Conservation (phyloP, 2,888 invertebrate species). For the Dendrolimus houi region DNA sequence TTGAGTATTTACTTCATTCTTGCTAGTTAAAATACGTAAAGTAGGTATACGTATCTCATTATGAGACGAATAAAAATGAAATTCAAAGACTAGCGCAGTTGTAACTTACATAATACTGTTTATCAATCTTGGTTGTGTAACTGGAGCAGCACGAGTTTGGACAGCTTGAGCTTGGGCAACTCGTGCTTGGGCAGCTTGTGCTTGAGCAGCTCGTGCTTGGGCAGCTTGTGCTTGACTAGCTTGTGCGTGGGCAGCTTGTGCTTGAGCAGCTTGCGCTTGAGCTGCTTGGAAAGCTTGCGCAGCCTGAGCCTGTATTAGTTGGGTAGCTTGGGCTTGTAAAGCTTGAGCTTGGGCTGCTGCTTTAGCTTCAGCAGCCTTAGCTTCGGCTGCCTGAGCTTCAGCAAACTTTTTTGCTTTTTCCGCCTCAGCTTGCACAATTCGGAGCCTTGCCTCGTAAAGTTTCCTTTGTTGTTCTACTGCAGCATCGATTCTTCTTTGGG, state of each 20-base stretch:
- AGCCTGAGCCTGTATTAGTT: neutral
- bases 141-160: neutral
- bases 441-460: conserved; percentile 5
- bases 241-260: conserved; percentile 1
- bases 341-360: neutral
- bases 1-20: too few species aligned
- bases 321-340: neutral
- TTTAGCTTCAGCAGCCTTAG: neutral
- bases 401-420: conserved; percentile 3
- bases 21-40: too few species aligned
- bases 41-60: too few species aligned
- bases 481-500: neutral
- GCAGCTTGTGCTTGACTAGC: neutral
- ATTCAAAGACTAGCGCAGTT: too few species aligned
- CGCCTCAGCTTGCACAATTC: conserved; percentile 1
- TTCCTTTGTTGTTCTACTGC: conserved; percentile 5
- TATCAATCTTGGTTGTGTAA: neutral
- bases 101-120: neutral
- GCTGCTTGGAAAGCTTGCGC: conserved; percentile 5
- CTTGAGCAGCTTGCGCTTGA: conserved; percentile 4
- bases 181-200: neutral
- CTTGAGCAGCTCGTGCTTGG: neutral
- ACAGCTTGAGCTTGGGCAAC: neutral
- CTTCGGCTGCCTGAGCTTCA: neutral
- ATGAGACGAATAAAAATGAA: too few species aligned